Percentiles rank a stretch among this genome's conserved stretches.
These are phyloP conservation scores for Caenorhabditis macrosperma DNA, from an alignment of 2,888 invertebrate species.

Conservation along the genomic window DNA sequence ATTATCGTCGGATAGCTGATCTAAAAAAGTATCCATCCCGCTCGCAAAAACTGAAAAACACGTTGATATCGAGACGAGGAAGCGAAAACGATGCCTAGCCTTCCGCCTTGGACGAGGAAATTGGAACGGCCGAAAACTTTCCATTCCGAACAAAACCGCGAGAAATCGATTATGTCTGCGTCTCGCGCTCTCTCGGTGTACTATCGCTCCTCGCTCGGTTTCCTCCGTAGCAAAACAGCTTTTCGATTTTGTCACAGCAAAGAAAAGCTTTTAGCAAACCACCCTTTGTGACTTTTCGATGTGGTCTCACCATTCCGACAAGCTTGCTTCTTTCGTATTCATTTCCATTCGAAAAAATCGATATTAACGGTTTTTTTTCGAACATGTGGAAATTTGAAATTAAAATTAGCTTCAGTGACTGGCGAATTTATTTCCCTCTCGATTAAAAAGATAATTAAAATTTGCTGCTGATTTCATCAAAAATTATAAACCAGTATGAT, in stretches of 20 bases:
- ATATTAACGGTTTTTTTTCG: not conserved
- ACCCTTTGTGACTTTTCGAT: not conserved
- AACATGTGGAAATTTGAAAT: too few relatives aligned
- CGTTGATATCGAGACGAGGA: not conserved
- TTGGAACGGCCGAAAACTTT: not conserved
- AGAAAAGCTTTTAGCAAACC: not conserved
- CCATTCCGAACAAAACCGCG: not conserved
- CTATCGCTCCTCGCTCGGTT: not conserved
- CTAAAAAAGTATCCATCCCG: too few relatives aligned
- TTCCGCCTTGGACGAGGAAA: not conserved
- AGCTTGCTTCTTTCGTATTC: not conserved
- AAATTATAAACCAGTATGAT: not conserved
- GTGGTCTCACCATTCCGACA: not conserved
- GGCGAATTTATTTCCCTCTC: too few relatives aligned
- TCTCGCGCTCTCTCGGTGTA: not conserved
- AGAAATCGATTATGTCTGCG: not conserved
- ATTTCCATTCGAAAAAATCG: not conserved
- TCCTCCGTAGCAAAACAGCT: not conserved
- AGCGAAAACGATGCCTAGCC: not conserved
- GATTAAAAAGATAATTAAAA: too few relatives aligned
- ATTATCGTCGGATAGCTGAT: too few relatives aligned
- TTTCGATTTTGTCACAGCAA: not conserved
- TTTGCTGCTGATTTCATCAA: not conserved
- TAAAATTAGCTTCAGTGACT: too few relatives aligned
- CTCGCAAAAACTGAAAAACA: too few relatives aligned